These are phyloP conservation scores for Cepaea nemoralis DNA, from an alignment of 1,140 invertebrate genomes.

Conservation along the genomic window DNA sequence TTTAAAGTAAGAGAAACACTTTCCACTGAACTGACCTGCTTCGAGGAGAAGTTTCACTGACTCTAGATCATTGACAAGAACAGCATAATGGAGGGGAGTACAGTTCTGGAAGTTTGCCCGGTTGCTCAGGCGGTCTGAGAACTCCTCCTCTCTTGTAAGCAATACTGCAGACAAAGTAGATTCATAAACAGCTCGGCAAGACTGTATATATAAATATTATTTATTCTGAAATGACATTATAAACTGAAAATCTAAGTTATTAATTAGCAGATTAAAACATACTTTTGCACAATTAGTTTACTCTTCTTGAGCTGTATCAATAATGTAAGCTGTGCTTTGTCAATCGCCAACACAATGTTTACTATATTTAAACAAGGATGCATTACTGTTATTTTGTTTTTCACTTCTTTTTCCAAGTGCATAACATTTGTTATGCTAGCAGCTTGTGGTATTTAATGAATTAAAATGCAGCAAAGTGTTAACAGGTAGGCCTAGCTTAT, in stretches of 20 bases:
- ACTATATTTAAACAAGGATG: no score
- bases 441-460: no score
- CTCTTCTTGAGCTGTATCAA: no score
- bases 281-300: no score
- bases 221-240: not conserved
- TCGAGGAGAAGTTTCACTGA: conserved; percentile 73
- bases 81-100: conserved; percentile 91
- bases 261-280: no score
- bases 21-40: conserved; percentile 49
- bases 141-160: conserved; percentile 83
- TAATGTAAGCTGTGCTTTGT: no score
- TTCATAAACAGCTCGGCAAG: not conserved
- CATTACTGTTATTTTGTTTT: no score
- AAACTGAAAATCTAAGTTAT: not conserved
- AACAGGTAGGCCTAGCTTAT: no score
- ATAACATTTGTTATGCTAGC: no score
- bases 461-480: no score
- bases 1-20: not conserved
- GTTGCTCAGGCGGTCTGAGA: conserved; percentile 81
- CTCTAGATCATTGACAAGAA: conserved; percentile 80
- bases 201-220: not conserved
- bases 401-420: no score
- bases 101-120: conserved; percentile 84
- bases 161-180: conserved; percentile 74
- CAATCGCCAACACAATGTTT: no score